phyloP scores from a whole-genome alignment of 2,888 invertebrate genomes.

The Parelbella ahira region DNA sequence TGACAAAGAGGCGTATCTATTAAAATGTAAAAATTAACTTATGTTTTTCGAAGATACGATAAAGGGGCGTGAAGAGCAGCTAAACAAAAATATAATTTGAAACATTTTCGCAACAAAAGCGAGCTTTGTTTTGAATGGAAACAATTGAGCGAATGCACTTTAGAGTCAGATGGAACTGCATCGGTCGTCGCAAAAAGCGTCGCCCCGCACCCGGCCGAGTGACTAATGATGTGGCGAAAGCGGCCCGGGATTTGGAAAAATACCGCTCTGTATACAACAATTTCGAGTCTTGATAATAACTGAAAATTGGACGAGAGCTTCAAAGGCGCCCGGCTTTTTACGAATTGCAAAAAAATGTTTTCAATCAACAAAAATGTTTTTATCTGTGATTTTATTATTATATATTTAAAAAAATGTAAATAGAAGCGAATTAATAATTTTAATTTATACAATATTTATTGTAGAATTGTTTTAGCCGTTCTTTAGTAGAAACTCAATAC shows the following conservation, averaged over 20 bases:
- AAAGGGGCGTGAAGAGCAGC: conserved; percentile 1
- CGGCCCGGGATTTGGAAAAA: conserved; percentile 56
- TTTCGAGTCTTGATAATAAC: conserved; percentile 60
- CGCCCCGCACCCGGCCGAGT: conserved; percentile 51
- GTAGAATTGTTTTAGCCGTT: too few relatives aligned
- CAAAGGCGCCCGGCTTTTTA: conserved; percentile 36
- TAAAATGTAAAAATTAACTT: too few relatives aligned
- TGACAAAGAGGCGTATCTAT: too few relatives aligned
- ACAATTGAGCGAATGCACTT: conserved; percentile 37
- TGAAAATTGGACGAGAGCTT: conserved; percentile 38
- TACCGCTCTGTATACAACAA: conserved; percentile 59
- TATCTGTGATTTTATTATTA: too few relatives aligned
- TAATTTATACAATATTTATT: too few relatives aligned
- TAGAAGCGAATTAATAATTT: too few relatives aligned
- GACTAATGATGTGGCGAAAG: conserved; percentile 62
- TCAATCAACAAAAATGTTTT: too few relatives aligned
- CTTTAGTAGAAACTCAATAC: too few relatives aligned
- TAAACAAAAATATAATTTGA: conserved; percentile 6
- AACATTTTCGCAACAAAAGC: conserved; percentile 12
- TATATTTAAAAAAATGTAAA: too few relatives aligned
- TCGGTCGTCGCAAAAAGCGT: conserved; percentile 54
- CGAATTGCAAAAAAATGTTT: too few relatives aligned
- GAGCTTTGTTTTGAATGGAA: conserved; percentile 30
- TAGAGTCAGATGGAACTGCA: conserved; percentile 46
- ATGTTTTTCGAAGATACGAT: too few relatives aligned